phyloP scores from a whole-genome alignment of 2,113 vertebrate genomes.

The Psittacus erithacus region DNA sequence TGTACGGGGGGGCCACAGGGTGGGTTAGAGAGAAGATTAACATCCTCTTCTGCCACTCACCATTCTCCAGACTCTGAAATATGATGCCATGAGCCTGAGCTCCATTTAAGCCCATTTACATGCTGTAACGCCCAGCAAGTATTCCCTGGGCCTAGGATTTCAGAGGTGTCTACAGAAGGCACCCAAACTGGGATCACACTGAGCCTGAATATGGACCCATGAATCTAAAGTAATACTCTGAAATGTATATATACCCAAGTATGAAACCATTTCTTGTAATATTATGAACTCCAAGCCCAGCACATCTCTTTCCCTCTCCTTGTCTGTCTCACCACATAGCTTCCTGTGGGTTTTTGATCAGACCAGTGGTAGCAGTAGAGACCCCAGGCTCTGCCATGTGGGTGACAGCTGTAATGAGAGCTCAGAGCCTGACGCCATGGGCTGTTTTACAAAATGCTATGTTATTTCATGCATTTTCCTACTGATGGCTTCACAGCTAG shows the following conservation, averaged over 20 bases:
- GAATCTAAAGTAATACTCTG: neutral
- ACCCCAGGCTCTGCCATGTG: neutral
- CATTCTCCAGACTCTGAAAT: neutral
- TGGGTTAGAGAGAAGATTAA: neutral
- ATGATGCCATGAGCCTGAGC: fast-evolving
- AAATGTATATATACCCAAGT: neutral
- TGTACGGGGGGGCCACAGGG: fast-evolving
- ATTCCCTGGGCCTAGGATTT: neutral
- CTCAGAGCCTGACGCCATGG: neutral
- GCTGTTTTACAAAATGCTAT: neutral
- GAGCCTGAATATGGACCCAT: neutral
- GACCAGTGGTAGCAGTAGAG: neutral
- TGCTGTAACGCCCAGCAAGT: neutral
- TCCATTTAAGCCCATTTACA: neutral
- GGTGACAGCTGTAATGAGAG: neutral
- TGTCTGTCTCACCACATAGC: neutral
- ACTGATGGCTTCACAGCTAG: neutral
- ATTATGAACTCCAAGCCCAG: neutral
- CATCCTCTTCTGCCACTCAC: neutral
- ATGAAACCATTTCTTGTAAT: neutral
- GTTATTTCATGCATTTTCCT: neutral
- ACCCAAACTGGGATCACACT: neutral
- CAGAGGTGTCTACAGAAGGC: neutral
- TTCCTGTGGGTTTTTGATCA: neutral
- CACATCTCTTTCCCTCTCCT: neutral